Evolutionary conservation across 2,797 vertebrate genomes (phyloP).

Genomic region (Amphiprion clarkii): DNA sequence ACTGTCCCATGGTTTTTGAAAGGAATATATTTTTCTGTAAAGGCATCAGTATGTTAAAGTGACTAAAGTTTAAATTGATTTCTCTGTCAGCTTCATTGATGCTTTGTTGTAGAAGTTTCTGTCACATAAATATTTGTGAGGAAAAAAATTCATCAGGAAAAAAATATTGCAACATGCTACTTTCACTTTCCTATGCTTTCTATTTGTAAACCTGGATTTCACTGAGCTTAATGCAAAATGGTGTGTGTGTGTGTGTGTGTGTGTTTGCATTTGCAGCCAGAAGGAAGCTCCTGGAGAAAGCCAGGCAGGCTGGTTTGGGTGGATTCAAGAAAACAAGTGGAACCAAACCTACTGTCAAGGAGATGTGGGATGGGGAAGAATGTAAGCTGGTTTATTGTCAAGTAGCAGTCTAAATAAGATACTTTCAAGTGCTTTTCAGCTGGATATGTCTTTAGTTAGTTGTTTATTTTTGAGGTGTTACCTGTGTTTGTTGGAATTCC

Average conservation of each 20-base stretch:
- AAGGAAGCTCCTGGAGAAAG: conserved; percentile 82
- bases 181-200: background rate
- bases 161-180: background rate
- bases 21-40: background rate
- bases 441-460: background rate
- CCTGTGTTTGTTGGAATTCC: background rate
- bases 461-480: background rate
- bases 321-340: conserved; percentile 83
- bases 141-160: background rate
- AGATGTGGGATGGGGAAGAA: conserved; percentile 93
- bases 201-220: background rate
- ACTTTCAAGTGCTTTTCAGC: background rate
- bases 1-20: background rate
- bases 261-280: conserved; percentile 66
- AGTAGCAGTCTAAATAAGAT: background rate
- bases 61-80: background rate
- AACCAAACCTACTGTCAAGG: conserved; percentile 80
- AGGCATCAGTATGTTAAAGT: background rate
- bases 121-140: background rate
- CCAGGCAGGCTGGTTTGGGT: conserved; percentile 81
- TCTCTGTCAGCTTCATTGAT: background rate
- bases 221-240: conserved; percentile 18
- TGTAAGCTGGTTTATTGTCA: conserved; percentile 74
- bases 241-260: no score
- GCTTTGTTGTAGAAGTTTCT: background rate